Percentiles rank a stretch among this genome's conserved stretches.
Evolutionary conservation across 2,888 invertebrate species (phyloP).

Genomic region (Therioaphis trifolii): DNA sequence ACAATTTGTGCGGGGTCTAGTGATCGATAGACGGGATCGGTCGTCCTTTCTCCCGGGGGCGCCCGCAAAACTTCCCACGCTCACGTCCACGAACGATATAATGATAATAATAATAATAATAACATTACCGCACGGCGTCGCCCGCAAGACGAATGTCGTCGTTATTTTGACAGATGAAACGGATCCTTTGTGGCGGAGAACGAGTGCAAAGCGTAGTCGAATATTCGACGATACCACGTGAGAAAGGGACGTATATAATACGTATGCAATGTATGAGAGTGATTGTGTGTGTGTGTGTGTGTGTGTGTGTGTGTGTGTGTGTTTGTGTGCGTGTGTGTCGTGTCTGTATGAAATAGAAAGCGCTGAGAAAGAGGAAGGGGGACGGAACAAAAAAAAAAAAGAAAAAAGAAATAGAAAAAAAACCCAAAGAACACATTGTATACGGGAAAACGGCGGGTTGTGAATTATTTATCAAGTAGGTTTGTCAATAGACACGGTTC

Average conservation of each 20-base stretch:
- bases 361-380: background rate
- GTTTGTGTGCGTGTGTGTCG: background rate
- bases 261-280: no score
- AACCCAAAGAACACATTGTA: background rate
- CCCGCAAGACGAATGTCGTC: background rate
- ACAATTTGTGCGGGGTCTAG: no score
- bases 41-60: background rate
- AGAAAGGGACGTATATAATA: background rate
- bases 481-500: background rate
- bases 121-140: background rate
- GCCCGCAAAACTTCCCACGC: background rate
- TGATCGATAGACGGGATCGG: background rate
- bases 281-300: background rate
- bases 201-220: no score
- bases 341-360: background rate
- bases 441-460: background rate
- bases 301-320: background rate
- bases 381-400: background rate
- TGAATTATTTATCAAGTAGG: conserved; percentile 29
- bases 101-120: background rate
- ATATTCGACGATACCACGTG: background rate
- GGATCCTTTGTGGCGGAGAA: background rate
- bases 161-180: conserved; percentile 8
- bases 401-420: no score
- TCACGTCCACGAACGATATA: no score